These are phyloP conservation scores for Callimorpha dominula DNA, from an alignment of 2,888 invertebrate species.

Conservation along the genomic window DNA sequence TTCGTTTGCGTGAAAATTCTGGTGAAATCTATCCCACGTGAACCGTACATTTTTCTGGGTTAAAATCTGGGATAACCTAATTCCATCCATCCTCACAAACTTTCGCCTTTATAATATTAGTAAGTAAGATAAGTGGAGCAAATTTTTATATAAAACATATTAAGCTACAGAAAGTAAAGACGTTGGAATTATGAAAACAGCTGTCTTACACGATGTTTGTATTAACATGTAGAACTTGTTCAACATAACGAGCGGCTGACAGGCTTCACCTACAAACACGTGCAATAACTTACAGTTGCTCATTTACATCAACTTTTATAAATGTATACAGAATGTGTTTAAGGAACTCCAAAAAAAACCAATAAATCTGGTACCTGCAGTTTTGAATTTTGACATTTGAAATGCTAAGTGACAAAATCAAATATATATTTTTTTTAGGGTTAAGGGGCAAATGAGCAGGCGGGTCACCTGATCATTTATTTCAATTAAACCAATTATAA, in stretches of 20 bases:
- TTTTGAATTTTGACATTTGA: not conserved
- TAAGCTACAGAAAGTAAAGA: not conserved
- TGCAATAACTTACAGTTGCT: slow-evolving; percentile 17
- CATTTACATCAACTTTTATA: not conserved
- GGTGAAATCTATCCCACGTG: no score
- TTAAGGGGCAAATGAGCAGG: no score
- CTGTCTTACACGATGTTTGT: not conserved
- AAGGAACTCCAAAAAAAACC: not conserved
- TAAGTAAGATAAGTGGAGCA: no score
- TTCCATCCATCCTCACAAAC: no score
- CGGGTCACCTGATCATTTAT: no score
- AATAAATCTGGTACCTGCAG: not conserved
- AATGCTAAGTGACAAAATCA: not conserved
- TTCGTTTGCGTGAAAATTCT: no score
- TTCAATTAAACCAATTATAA: no score
- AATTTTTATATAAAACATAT: not conserved
- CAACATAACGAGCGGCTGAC: slow-evolving; percentile 26
- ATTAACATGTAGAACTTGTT: slow-evolving; percentile 13
- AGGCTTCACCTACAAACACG: slow-evolving; percentile 16
- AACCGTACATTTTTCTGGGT: no score
- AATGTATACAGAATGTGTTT: slow-evolving; percentile 16
- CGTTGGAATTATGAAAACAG: not conserved
- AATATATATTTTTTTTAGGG: no score
- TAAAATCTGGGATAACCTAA: no score
- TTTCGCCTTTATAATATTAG: no score